Evolutionary conservation across 1,140 invertebrate genomes (phyloP), one percentile per base, ranked within the genome.

Genomic region (Bombus polaris): DNA sequence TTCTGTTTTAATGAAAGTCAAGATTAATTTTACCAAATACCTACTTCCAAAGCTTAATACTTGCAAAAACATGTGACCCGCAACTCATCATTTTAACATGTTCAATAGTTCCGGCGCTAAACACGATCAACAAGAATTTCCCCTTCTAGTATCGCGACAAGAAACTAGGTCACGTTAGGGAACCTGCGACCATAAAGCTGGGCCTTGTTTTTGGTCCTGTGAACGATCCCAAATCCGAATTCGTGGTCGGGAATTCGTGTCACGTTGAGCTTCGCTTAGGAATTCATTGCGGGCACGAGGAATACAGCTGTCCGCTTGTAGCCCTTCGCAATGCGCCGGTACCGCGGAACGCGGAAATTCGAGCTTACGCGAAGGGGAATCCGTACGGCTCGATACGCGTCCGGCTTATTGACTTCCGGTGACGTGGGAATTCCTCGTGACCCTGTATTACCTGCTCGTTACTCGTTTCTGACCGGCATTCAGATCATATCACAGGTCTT

Each of bases 371-470:
- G 71, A n/a, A 74, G 85, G 84, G 81, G 72, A 89, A 83, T 89
- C 80, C 80, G 86, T 71, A 66, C 57, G 39, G 78, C 18, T 78
- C 81, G 85, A 78, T 71, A 70, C 83, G 85, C 85, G 85, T 88
- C 84, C 87, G 87, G 83, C 85, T 88, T 87, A 78, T 81, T 81
- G 87, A 90, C 90, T 91, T 90, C 90, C 90, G 87, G 79, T 87
- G 59, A 71, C 80, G 82, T 76, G 87, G 77, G 85, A 88, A 83
- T 81, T 57, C 70, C 78, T 70, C 28, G 65, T 68, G 77, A 44
- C 53, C 79, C 32, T 62, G 88, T 70, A 82, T 73, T 73, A 80
- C 65, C 62, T 77, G 86, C 85, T 88, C 73, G 85, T 88, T 89
- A 85, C 18, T 68, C 83, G 57, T 47, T 39, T 62, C 15, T 42